Conservation (phyloP, 1,140 invertebrate species). For the Leptestheria dahalacensis region DNA sequence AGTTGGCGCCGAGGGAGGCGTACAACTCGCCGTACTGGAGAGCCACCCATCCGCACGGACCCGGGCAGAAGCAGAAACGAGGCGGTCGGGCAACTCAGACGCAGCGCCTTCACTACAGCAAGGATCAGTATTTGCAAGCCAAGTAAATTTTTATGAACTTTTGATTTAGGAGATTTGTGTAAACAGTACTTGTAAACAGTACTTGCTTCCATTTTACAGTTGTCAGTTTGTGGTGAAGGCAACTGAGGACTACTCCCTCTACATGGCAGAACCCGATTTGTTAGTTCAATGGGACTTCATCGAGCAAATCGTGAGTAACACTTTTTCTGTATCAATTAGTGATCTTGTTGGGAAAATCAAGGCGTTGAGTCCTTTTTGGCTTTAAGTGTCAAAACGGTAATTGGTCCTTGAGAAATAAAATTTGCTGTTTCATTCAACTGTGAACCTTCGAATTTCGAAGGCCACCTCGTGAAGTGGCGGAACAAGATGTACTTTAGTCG, state of each 20-base stretch:
- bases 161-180: constrained; percentile 12
- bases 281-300: constrained; percentile 81
- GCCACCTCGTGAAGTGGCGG: neutral
- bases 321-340: neutral
- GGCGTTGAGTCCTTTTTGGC: constrained; percentile 4
- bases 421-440: too few species aligned
- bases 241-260: constrained; percentile 55
- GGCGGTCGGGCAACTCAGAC: constrained; percentile 25
- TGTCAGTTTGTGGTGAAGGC: constrained; percentile 86
- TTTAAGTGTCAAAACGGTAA: constrained; percentile 2
- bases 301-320: constrained; percentile 69
- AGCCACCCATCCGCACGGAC: constrained; percentile 18
- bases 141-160: constrained; percentile 47
- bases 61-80: constrained; percentile 24
- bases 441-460: too few species aligned
- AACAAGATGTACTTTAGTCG: neutral
- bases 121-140: constrained; percentile 83
- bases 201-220: constrained; percentile 42
- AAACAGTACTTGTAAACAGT: too few species aligned
- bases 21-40: constrained; percentile 24
- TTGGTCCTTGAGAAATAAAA: constrained; percentile 7
- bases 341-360: neutral
- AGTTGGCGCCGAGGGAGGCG: constrained; percentile 47
- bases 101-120: constrained; percentile 59
- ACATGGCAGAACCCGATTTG: constrained; percentile 66